Evolutionary conservation across 2,113 vertebrate genomes (phyloP).

Genomic region (Geococcyx californianus): DNA sequence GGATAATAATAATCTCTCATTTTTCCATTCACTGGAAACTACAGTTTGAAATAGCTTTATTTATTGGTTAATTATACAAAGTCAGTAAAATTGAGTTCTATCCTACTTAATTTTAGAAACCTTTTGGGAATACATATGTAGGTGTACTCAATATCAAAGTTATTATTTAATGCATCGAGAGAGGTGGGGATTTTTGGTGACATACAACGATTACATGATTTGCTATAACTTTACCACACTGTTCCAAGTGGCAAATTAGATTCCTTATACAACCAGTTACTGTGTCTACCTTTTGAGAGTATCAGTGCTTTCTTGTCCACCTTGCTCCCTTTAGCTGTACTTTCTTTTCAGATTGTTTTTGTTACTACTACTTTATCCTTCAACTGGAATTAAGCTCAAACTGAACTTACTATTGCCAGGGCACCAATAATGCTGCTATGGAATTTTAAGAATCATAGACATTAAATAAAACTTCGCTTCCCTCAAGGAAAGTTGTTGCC

Average conservation of each 20-base stretch:
- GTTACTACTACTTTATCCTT: not conserved
- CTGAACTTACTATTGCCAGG: not conserved
- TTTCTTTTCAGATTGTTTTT: not conserved
- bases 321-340: not conserved
- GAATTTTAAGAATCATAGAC: not conserved
- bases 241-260: not conserved
- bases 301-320: not conserved
- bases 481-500: slow-evolving; percentile 17
- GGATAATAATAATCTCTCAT: not conserved
- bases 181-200: not conserved
- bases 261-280: not conserved
- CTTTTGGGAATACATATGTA: not conserved
- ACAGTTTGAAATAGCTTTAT: not conserved
- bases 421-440: not conserved
- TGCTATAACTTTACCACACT: not conserved
- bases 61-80: not conserved
- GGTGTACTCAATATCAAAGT: not conserved
- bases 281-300: not conserved
- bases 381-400: not conserved
- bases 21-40: not conserved
- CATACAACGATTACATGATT: not conserved
- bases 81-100: not conserved
- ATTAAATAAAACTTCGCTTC: not conserved
- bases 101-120: not conserved
- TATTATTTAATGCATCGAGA: not conserved